Evolutionary conservation across 1,140 invertebrate species (phyloP).

Genomic region (Caenorhabditis latens): DNA sequence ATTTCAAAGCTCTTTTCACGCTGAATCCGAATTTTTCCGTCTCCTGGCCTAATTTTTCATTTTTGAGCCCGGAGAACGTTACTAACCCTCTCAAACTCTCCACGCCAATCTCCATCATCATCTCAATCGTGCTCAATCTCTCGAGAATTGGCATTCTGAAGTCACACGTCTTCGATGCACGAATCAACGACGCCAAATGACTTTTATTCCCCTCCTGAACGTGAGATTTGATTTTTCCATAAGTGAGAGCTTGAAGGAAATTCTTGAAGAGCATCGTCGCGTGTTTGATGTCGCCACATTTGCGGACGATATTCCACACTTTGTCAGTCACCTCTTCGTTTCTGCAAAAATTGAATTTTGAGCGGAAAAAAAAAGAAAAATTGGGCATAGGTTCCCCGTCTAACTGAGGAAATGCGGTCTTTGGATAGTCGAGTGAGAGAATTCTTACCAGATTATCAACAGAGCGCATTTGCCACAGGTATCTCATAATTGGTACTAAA

Average conservation of each 20-base stretch:
- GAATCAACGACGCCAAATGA: constrained; percentile 9
- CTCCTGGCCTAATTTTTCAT: too few relatives aligned
- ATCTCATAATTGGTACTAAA: too few relatives aligned
- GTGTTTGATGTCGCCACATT: constrained; percentile 1
- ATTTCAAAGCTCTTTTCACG: too few relatives aligned
- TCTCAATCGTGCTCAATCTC: constrained; percentile 15
- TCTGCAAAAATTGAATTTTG: neutral
- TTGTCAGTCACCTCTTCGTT: constrained; percentile 21
- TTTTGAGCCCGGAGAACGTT: too few relatives aligned
- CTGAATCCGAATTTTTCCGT: too few relatives aligned
- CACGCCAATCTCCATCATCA: constrained; percentile 46
- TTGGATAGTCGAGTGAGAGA: too few relatives aligned
- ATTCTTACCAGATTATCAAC: too few relatives aligned
- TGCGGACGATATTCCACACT: constrained; percentile 38
- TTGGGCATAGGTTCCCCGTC: too few relatives aligned
- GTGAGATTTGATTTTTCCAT: constrained; percentile 48
- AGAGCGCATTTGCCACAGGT: too few relatives aligned
- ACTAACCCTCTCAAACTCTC: constrained; percentile 20
- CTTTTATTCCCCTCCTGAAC: constrained; percentile 30
- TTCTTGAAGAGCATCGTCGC: constrained; percentile 26
- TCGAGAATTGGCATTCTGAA: constrained; percentile 40
- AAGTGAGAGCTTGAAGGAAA: constrained; percentile 25
- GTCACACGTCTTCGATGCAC: constrained; percentile 7
- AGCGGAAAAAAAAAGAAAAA: too few relatives aligned
- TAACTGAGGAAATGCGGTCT: too few relatives aligned